Evolutionary conservation across 1,140 invertebrate species (phyloP).

Genomic region (Mizuhopecten yessoensis): DNA sequence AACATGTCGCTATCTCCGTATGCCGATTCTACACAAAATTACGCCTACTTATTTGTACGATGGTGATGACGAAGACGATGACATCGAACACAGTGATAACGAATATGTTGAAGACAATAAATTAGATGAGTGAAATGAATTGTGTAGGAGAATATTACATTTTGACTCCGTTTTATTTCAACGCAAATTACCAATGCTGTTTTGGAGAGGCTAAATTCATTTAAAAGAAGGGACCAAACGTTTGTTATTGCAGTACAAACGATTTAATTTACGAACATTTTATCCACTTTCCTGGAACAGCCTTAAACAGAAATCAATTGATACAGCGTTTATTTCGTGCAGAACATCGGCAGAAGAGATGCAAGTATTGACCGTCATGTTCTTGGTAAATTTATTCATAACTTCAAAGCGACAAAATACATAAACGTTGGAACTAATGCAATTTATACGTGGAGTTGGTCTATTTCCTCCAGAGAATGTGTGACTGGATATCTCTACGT

Average conservation of each 20-base stretch:
- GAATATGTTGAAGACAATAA: neutral
- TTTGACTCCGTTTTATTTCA: too few species aligned
- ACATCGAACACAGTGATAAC: neutral
- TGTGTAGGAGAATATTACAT: neutral
- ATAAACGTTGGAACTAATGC: neutral
- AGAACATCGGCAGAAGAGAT: neutral
- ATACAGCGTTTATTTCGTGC: neutral
- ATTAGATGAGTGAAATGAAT: neutral
- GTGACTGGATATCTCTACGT: neutral
- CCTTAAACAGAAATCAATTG: slow-evolving; percentile 1
- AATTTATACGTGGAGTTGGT: neutral
- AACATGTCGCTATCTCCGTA: neutral
- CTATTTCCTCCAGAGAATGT: neutral
- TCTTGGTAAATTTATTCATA: neutral
- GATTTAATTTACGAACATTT: neutral
- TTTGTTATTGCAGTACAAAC: neutral
- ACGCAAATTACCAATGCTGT: too few species aligned
- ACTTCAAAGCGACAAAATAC: slow-evolving; percentile 13
- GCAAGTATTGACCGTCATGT: neutral
- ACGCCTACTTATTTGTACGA: neutral
- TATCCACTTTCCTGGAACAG: neutral
- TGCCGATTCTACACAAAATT: slow-evolving; percentile 6
- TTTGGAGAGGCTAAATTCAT: neutral
- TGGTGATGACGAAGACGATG: neutral
- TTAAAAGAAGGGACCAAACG: neutral